Conservation (phyloP, 2,113 vertebrate genomes). For the Trichechus manatus region DNA sequence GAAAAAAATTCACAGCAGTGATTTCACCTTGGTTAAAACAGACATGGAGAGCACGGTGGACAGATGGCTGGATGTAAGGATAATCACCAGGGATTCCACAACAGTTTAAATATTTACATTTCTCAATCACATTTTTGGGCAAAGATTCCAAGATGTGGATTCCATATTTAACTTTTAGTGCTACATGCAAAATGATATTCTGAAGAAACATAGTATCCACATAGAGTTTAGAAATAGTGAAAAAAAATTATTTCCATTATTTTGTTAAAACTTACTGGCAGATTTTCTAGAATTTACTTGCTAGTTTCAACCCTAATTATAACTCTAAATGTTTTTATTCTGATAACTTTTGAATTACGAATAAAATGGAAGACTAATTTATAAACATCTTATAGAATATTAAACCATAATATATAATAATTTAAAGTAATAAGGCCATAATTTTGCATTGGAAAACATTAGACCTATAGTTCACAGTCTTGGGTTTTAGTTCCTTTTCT, state of each 20-base stretch:
- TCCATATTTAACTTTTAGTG: neutral
- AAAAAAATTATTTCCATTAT: neutral
- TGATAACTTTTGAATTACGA: neutral
- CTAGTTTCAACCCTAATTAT: neutral
- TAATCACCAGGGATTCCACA: neutral
- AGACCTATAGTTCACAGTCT: neutral
- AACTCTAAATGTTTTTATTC: neutral
- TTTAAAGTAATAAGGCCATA: neutral
- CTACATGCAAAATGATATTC: neutral
- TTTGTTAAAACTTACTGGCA: neutral
- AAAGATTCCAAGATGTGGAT: neutral
- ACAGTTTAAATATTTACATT: neutral
- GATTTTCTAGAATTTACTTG: constrained; percentile 20
- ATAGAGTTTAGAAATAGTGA: neutral
- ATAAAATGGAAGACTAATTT: neutral
- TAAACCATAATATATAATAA: neutral
- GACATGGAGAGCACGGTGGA: constrained; percentile 92
- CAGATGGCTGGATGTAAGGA: constrained; percentile 96
- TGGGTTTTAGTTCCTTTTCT: neutral
- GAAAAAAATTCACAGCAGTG: constrained; percentile 90
- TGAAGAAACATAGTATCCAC: neutral
- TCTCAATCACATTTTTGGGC: neutral
- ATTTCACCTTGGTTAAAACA: constrained; percentile 86
- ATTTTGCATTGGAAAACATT: neutral
- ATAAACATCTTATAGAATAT: neutral